phyloP scores from a whole-genome alignment of 1,140 invertebrate species.

The Ylistrum balloti region DNA sequence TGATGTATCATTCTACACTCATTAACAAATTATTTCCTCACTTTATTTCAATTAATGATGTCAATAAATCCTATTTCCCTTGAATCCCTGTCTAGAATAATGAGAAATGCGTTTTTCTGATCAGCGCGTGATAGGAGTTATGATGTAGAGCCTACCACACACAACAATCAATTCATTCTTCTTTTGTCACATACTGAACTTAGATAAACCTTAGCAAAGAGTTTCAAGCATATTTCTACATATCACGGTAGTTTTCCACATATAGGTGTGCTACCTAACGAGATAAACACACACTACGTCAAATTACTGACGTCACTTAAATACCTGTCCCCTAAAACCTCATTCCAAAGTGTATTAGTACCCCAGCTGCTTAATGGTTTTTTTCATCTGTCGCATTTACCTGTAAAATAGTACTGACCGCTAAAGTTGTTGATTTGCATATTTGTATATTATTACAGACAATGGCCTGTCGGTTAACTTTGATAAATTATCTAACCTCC shows the following conservation, averaged over 20 bases:
- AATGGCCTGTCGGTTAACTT: too few relatives aligned
- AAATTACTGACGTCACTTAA: not conserved
- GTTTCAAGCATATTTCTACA: not conserved
- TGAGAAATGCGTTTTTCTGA: not conserved
- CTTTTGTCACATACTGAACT: not conserved
- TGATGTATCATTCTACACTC: not conserved
- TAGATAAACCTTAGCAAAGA: not conserved
- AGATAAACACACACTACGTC: not conserved
- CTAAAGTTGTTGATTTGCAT: too few relatives aligned
- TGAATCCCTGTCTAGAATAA: not conserved
- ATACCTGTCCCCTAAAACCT: not conserved
- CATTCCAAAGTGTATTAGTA: not conserved
- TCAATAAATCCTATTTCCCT: not conserved
- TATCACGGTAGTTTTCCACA: not conserved
- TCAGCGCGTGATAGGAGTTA: not conserved
- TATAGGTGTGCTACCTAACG: not conserved
- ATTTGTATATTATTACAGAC: too few relatives aligned
- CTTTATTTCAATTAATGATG: conserved; percentile 30
- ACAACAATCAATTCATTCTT: not conserved
- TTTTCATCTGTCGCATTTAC: too few relatives aligned
- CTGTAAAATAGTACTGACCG: too few relatives aligned
- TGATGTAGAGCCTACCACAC: not conserved
- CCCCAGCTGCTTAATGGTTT: too few relatives aligned
- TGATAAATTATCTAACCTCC: too few relatives aligned
- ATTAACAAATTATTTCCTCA: not conserved